Base-by-base conservation (phyloP, 2,113 vertebrate species). In the Rutilus rutilus region DNA sequence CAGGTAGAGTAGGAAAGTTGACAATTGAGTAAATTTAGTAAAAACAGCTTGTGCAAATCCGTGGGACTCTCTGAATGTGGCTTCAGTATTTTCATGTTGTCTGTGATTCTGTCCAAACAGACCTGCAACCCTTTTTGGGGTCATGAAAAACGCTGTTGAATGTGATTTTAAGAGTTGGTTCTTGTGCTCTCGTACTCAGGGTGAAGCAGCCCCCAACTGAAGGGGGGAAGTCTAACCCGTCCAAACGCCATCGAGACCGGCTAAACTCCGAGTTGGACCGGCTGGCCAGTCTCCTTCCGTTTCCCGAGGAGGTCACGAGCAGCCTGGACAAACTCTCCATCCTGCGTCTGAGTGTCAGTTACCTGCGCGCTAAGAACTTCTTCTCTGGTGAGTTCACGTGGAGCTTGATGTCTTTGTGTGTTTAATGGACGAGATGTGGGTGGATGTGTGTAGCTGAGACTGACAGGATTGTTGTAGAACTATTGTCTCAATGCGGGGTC, bases 241-340 rank as follows among this genome's bases (percentile, higher is more conserved):
- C 94, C 60, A 94, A 92, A 77, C 90, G 93, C 17, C 95, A 95
- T 87, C 87, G 93, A 74, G 94, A 93, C 82, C 90, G 94, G 65
- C 86, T 95, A 69, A 95, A 95, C 87, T 85, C 89, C 1, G 94
- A 95, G 86, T 82, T 94, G 89, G 95, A 94, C 76, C 91, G 90
- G 50, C 90, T 95, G 87, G 92, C 90, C 0, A 85, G 82, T 45
- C 87, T 93, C 2, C 90, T 94, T 85, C 93, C 93, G 27, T 95
- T 94, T 76, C 87, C 94, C 0, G 87, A 90, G 11, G 93, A 95
- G 23, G 91, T 93, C 73, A 89, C 92, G 50, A 90, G 93, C 27
- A 92, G 92, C 0, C 89, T 94, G 89, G 93, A 95, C 86, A 94
- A 95, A 82, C 92, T 95, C 3, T 94, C 91, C 76, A 91, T 95